Evolutionary conservation across 2,113 vertebrate genomes (phyloP), one percentile per base, ranked within the genome.

Genomic region (Megalops atlanticus): DNA sequence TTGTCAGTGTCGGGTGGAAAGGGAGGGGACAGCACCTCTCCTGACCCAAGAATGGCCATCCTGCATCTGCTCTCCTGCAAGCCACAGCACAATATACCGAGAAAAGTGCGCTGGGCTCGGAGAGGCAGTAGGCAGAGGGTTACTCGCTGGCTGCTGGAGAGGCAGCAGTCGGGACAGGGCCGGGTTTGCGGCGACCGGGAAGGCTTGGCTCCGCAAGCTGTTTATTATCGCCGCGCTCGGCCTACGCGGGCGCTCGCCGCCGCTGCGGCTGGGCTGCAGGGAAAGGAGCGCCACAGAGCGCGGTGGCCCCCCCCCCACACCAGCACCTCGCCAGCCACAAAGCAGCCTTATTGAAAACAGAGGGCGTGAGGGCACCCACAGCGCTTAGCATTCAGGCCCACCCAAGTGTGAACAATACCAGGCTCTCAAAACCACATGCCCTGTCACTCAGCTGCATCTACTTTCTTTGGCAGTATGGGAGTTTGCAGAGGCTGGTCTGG

Each of bases 161-260:
- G 73, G 1, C 12, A 27, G 73, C 43, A 40, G 73, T 74, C 35
- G 18, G 73, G 11, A 11, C 43, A 16, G 40, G 73, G 73, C 27
- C 43, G 40, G 73, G 73, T 43, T 74, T 74, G 38, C n/a, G 73
- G 73, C 43, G 21, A 31, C 31, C n/a, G 27, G 38, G 21, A 74
- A 74, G 73, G 73, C 73, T 11, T 16, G 8, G 69, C 69, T 40
- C 41, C 11, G 43, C 73, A 45, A n/a, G 73, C 18, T 41, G 73
- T 74, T 74, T 74, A 74, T 74, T n/a, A 74, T 74, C 40, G 4
- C 39, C 21, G 73, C 18, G 73, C 73, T 74, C 64, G n/a, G 58
- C 58, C 24, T 31, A 10, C 58, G 58, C 58, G 58, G n/a, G 3
- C 39, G n/a, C 18, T 43, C 70, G n/a, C 70, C 21, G 73, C 73